Base-by-base conservation (phyloP, 2,888 invertebrate genomes). In the Leptopilina drosophilae region DNA sequence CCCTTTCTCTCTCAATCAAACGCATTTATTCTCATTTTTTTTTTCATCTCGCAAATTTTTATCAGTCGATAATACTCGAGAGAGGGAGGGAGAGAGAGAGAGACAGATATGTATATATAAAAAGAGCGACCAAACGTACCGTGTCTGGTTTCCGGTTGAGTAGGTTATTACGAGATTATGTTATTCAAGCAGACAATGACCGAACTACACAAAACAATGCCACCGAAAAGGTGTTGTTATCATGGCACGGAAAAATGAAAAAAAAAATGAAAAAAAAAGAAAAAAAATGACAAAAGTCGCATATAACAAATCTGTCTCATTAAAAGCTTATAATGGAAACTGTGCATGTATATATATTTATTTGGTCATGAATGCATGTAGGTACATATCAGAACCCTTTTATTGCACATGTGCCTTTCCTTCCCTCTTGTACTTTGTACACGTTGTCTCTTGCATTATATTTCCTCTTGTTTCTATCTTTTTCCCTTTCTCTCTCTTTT, bases 271-370 rank as follows among this genome's bases (percentile, higher is more conserved):
- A 20, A 20, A 20, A 20, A 20, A 20, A 49, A 76, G 78, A 83
- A 82, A 82, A 69, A 56, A 73, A 53, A 53, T 6, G 26, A 69
- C 69, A 69, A 69, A n/a, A 73, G 73, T 83, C 85, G 79, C 84
- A 85, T 82, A 85, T 82, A 85, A 84, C 85, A 87, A 87, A 87
- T 88, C 87, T 86, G 86, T 89, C 91, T 91, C 91, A 91, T 91
- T 91, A 90, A 90, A 88, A 89, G 89, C 86, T 89, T 87, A 86
- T 88, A 89, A 89, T 90, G 86, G 87, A 88, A 88, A 86, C 85
- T 85, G 85, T 78, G 76, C 79, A 80, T 81, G 78, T 79, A 49
- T 49, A 78, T 59, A 46, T 81, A 80, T 81, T 77, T 83, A 77
- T 62, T 42, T 42, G 42, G 33, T 64, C 15, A 26, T 64, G 33